phyloP scores from a whole-genome alignment of 2,113 vertebrate genomes.

The Odontesthes bonariensis region DNA sequence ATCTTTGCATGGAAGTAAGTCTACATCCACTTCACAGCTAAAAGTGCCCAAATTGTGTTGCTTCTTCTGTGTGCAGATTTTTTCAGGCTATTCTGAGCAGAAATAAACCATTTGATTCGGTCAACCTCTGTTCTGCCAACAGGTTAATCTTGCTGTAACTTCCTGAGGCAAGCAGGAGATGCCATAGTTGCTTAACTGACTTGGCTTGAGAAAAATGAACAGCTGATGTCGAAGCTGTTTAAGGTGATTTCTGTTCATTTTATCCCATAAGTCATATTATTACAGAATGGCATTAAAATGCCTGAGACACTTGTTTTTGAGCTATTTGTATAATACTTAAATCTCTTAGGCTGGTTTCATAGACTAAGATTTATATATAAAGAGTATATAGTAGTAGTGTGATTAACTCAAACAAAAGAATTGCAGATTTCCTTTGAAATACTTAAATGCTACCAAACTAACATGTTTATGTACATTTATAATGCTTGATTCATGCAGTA shows the following conservation, averaged over 20 bases:
- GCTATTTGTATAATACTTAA: background rate
- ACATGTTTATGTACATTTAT: background rate
- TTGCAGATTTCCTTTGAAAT: background rate
- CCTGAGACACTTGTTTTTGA: background rate
- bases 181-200: background rate
- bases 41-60: background rate
- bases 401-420: background rate
- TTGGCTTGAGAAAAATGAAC: background rate
- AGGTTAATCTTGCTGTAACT: too few species aligned
- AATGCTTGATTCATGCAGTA: background rate
- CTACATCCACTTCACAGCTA: conserved; percentile 20
- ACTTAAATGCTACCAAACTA: background rate
- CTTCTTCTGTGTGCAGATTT: background rate
- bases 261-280: background rate
- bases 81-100: background rate
- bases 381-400: background rate
- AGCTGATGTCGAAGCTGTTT: background rate
- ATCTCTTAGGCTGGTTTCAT: background rate
- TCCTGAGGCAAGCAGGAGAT: background rate
- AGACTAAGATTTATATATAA: background rate
- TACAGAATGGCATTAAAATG: conserved; percentile 11
- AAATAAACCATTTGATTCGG: accelerated
- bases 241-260: background rate
- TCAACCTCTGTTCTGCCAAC: background rate
- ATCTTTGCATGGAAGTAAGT: background rate